Conservation (phyloP, 1,140 invertebrate genomes). For the Monomorium pharaonis region DNA sequence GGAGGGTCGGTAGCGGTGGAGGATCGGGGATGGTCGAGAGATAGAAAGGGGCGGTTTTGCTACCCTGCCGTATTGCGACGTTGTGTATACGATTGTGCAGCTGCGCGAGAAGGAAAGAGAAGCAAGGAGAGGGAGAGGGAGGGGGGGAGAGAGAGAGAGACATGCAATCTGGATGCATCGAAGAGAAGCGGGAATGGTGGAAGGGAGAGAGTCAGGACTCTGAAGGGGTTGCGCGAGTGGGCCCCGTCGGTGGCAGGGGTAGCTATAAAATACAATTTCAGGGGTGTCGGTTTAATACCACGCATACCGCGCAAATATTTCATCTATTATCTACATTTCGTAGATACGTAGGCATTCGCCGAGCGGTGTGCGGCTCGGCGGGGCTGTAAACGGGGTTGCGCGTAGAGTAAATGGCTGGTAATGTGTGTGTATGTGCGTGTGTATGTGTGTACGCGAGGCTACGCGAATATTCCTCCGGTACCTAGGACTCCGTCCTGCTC, state of each 20-base stretch:
- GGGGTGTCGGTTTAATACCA: slow-evolving; percentile 71
- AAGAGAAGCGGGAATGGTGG: not conserved
- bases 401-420: slow-evolving; percentile 50
- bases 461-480: slow-evolving; percentile 34
- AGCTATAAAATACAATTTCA: slow-evolving; percentile 70
- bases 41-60: slow-evolving; percentile 3
- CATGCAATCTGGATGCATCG: not conserved
- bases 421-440: not conserved
- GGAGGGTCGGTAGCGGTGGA: not conserved
- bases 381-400: slow-evolving; percentile 30
- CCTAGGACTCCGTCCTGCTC: slow-evolving; percentile 8
- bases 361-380: slow-evolving; percentile 32
- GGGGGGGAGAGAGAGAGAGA: not conserved
- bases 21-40: not conserved
- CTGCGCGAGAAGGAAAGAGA: slow-evolving; percentile 9
- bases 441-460: slow-evolving; percentile 4
- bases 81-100: slow-evolving; percentile 45
- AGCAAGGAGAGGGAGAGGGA: not conserved
- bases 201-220: slow-evolving; percentile 15
- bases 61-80: slow-evolving; percentile 41
- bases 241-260: slow-evolving; percentile 36
- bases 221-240: slow-evolving; percentile 43
- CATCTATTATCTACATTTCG: slow-evolving; percentile 73
- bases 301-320: slow-evolving; percentile 72
- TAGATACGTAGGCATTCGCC: slow-evolving; percentile 63